Conservation (phyloP, 2,797 vertebrate genomes). For the Sitta carolinensis region DNA sequence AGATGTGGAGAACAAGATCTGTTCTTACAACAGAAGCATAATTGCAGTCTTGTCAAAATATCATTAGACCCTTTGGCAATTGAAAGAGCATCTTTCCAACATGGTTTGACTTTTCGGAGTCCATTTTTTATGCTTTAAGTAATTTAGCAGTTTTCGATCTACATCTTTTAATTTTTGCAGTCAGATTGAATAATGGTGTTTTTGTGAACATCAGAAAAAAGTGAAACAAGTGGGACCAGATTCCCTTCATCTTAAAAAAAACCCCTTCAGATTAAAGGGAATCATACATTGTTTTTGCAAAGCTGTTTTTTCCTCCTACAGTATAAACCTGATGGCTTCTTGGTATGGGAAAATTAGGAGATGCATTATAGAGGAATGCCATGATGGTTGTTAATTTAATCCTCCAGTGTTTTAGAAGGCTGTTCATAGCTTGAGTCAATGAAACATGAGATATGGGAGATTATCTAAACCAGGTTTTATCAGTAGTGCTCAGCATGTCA, state of each 20-base stretch:
- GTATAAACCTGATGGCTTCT: neutral
- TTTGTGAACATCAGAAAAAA: neutral
- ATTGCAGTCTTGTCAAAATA: conserved; percentile 63
- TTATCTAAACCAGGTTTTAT: neutral
- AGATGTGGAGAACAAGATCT: conserved; percentile 27
- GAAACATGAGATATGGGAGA: neutral
- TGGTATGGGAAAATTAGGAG: neutral
- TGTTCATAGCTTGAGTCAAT: neutral
- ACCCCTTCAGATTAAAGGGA: neutral
- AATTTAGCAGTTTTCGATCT: neutral
- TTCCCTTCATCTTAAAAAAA: neutral
- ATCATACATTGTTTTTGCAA: neutral
- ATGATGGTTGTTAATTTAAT: neutral
- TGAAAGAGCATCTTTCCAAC: neutral
- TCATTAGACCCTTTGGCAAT: conserved; percentile 27
- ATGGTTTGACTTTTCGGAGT: neutral
- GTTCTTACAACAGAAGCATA: conserved; percentile 44
- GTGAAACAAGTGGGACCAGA: neutral
- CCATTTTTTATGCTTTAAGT: neutral
- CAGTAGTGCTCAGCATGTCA: neutral
- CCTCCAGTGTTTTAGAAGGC: neutral
- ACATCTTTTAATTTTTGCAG: neutral
- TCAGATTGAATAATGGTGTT: neutral
- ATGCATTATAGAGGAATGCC: neutral
- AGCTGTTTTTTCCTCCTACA: neutral